Base-by-base conservation (phyloP, 2,113 vertebrate genomes). In the Gymnarchus niloticus region DNA sequence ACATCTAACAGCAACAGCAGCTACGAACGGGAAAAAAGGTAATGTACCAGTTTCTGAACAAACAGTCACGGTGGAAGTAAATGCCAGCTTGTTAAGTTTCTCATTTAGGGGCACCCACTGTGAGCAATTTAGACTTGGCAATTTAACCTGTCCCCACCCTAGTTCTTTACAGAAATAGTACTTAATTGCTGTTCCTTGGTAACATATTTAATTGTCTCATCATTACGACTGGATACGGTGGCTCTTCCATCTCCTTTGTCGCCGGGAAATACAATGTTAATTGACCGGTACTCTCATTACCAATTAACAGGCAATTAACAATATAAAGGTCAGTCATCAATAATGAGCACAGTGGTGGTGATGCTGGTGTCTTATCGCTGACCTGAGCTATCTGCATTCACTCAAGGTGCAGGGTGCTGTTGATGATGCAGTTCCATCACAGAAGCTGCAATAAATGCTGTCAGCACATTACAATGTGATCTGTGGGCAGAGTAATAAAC, bases 101-200 rank as follows among this genome's bases (percentile, higher is more conserved):
- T 49, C 37, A 12, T 52, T 28, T 54, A 76, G 51, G 65, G 48
- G 25, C 69, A 17, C 84, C 61, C 46, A 54, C 65, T 77, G 61
- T 76, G 84, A 61, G 77, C 65, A 61, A 65, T 76, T 85, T 77
- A 76, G 57, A 76, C 48, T 76, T 85, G 33, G 57, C 84, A 48
- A 33, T 17, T 76, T 61, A 73, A 76, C 41, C 84, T 76, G 48
- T 28, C 21, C 49, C n/a, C 17, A 78, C 48, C 51, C 28, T 48
- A 82, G 25, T 54, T 82, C 25, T 23, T 54, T 28, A 51, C 37
- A 28, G 80, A 48, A 59, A 82, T 21, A 85, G 14, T 25, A 61
- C n/a, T 81, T 81, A 61, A 86, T 61, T 82, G 56, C 85, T 7
- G 85, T 65, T 59, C 12, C 77, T 82, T 86, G 17, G 44, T 51